Conservation (phyloP, 2,888 invertebrate genomes). For the Conomelus anceps region DNA sequence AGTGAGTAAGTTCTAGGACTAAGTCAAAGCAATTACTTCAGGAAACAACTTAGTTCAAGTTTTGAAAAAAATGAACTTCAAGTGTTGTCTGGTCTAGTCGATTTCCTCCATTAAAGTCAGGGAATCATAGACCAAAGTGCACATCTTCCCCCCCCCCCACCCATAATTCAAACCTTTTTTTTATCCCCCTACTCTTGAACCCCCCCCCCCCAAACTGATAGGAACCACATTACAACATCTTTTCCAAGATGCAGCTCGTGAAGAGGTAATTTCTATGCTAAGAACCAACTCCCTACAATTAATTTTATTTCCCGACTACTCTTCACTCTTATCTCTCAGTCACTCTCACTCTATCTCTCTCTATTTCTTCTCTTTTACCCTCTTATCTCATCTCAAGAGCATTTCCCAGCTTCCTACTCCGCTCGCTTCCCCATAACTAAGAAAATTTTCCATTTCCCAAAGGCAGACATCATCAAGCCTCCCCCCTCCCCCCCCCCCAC, state of each 20-base stretch:
- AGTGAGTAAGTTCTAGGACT: no score
- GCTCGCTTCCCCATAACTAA: neutral
- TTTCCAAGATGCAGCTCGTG: neutral
- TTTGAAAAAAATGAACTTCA: no score
- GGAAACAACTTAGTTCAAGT: no score
- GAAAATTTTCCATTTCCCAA: neutral
- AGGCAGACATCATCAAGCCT: neutral
- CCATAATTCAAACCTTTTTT: neutral
- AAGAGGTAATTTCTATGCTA: neutral
- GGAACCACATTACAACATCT: neutral
- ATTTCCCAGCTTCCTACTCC: neutral
- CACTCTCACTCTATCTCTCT: neutral
- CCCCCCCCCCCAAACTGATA: neutral
- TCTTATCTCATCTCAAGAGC: neutral
- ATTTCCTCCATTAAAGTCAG: no score
- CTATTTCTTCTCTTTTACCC: neutral
- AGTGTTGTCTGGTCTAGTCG: no score
- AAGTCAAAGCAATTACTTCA: no score
- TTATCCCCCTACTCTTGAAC: neutral
- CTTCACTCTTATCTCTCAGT: neutral
- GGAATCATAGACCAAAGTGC: no score
- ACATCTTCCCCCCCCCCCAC: no score
- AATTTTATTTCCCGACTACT: neutral
- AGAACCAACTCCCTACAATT: neutral
- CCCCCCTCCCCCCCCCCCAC: no score